Conservation (phyloP, 2,888 invertebrate genomes). For the Acanthosepion pharaonis region DNA sequence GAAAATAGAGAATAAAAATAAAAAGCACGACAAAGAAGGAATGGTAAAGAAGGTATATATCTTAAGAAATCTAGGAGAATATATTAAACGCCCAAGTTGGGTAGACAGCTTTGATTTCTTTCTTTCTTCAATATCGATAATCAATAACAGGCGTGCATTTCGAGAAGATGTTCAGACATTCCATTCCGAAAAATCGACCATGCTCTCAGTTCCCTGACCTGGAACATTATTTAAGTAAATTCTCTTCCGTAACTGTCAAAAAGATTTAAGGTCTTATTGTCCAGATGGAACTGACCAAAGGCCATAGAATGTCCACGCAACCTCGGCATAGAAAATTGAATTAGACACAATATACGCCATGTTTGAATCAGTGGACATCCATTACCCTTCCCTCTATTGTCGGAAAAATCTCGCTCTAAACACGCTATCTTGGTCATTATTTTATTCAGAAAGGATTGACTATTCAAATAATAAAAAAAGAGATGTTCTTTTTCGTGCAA, state of each 20-base stretch:
- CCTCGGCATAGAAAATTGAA: not conserved
- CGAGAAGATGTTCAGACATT: not conserved
- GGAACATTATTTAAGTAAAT: not conserved
- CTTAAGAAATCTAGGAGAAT: too few species aligned
- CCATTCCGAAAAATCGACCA: not conserved
- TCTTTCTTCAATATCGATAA: not conserved
- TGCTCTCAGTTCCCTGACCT: not conserved
- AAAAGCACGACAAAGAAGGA: too few species aligned
- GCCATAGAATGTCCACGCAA: not conserved
- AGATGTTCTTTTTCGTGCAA: too few species aligned
- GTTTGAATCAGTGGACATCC: not conserved
- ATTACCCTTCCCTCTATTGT: not conserved
- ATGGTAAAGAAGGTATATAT: too few species aligned
- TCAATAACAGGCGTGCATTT: not conserved
- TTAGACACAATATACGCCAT: not conserved
- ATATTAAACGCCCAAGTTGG: too few species aligned
- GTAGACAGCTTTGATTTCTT: not conserved
- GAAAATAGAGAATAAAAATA: too few species aligned
- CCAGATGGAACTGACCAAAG: not conserved
- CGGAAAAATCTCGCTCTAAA: not conserved
- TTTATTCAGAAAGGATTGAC: too few species aligned
- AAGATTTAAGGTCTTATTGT: constrained; percentile 5
- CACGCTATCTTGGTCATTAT: too few species aligned
- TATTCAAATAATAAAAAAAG: too few species aligned
- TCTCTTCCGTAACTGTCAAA: not conserved